A percentile compares a stretch with the other conserved stretches of the same genome.
Conservation (phyloP, 2,888 invertebrate genomes). For the Mimumesa dahlbomi region DNA sequence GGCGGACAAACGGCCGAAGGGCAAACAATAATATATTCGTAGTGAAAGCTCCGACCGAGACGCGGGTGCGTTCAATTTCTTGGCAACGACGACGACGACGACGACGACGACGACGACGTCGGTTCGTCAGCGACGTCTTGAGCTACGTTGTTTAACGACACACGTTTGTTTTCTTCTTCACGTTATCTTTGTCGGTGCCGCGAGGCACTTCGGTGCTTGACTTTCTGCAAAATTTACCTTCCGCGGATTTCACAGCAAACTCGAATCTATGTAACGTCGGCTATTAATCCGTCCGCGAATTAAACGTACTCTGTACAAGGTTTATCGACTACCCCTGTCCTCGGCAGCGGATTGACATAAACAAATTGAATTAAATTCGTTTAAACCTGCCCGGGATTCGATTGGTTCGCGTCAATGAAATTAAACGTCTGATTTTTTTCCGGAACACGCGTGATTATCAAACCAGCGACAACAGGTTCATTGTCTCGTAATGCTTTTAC, state of each 20-base stretch:
- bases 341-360: slow-evolving; percentile 27
- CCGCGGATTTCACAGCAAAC: not conserved
- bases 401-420: slow-evolving; percentile 17
- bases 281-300: slow-evolving; percentile 27
- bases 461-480: no score
- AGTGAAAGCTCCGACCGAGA: not conserved
- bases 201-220: no score
- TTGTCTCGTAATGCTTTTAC: no score
- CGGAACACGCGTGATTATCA: no score
- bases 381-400: slow-evolving; percentile 22
- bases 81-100: no score
- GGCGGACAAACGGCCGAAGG: slow-evolving; percentile 29
- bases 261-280: not conserved
- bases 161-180: no score
- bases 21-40: slow-evolving; percentile 37
- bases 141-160: no score
- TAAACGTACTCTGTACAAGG: slow-evolving; percentile 8
- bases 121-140: no score
- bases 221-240: not conserved
- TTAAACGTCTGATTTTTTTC: slow-evolving; percentile 12
- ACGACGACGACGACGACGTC: no score
- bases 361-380: slow-evolving; percentile 38
- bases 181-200: no score
- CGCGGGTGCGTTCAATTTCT: no score
- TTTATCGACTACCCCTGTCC: slow-evolving; percentile 23